Evolutionary conservation across 2,113 vertebrate species (phyloP), one percentile per base, ranked within the genome.

Genomic region (Oreotrochilus melanogaster): DNA sequence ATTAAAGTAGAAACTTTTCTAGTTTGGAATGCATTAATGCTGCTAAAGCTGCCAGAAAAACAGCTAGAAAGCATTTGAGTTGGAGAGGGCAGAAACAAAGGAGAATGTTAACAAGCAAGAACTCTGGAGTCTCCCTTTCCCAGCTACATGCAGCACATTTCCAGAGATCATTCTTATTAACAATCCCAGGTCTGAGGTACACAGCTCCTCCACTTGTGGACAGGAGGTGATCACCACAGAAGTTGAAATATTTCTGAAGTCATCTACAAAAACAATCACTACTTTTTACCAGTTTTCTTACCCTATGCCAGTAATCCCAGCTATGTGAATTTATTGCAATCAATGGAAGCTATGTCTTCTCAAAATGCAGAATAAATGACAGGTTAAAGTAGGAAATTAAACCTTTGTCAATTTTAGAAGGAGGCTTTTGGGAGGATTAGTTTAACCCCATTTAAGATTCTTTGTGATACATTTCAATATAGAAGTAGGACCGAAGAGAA

Each of bases 11-110:
- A 97, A 93, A 92, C 60, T 94, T 93, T 94, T 67, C 89, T 88
- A 86, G 83, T 95, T 95, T 95, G 95, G 95, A 96, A 95, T 72
- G 69, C 84, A 95, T 92, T 92, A 93, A 92, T 95, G 78, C 43
- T 95, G 82, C 60, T 92, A 75, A 91, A 90, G 79, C 92, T 94
- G 94, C 95, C 96, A 97, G 82, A 71, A 93, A 93, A 94, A 83
- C 93, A 95, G 84, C 89, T 83, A 95, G 88, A 76, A 95, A 92
- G 43, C 22, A 1, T 87, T 90, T 90, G 82, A 79, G 43, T 74
- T 86, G 67, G 82, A 95, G 51, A 95, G 45, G 80, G 83, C 71
- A 92, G 92, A 85, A 91, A 90, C 84, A 95, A 93, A 95, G 64
- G 79, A 79, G 78, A 92, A 87, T 54, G 78, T 85, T 93, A 91